Evolutionary conservation across 2,888 invertebrate species (phyloP).

Genomic region (Sarcophaga subvicina): DNA sequence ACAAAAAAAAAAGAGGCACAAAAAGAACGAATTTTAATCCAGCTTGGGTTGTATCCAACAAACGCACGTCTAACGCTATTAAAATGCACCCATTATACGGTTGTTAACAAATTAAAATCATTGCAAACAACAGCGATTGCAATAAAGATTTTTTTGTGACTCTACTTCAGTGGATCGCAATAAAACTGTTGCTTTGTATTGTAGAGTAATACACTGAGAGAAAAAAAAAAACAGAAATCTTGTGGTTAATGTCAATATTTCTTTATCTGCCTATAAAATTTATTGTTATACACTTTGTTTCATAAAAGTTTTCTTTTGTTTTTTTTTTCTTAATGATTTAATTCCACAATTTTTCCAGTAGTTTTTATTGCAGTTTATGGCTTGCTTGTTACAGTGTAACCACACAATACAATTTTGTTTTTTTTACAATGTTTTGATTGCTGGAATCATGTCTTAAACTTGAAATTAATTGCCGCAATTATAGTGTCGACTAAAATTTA

Average conservation of each 20-base stretch:
- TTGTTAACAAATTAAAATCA: constrained; percentile 67
- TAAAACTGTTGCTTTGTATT: neutral
- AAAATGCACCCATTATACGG: constrained; percentile 63
- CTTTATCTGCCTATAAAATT: neutral
- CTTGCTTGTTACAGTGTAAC: constrained; percentile 52
- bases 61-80: constrained; percentile 59
- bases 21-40: constrained; percentile 19
- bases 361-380: neutral
- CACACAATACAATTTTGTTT: constrained; percentile 8
- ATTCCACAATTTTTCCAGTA: neutral
- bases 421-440: constrained; percentile 54
- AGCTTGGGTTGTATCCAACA: constrained; percentile 40
- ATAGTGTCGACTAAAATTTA: constrained; percentile 72
- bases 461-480: constrained; percentile 79
- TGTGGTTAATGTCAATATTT: neutral
- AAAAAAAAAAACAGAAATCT: neutral
- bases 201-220: constrained; percentile 26
- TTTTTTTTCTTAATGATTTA: neutral
- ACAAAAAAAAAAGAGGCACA: neutral
- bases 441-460: constrained; percentile 66
- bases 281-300: neutral
- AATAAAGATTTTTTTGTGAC: constrained; percentile 42
- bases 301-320: neutral
- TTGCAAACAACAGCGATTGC: constrained; percentile 30
- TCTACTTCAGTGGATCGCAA: neutral